Evolutionary conservation across 2,888 invertebrate species (phyloP), one percentile per base, ranked within the genome.

Genomic region (Polyploca ridens): DNA sequence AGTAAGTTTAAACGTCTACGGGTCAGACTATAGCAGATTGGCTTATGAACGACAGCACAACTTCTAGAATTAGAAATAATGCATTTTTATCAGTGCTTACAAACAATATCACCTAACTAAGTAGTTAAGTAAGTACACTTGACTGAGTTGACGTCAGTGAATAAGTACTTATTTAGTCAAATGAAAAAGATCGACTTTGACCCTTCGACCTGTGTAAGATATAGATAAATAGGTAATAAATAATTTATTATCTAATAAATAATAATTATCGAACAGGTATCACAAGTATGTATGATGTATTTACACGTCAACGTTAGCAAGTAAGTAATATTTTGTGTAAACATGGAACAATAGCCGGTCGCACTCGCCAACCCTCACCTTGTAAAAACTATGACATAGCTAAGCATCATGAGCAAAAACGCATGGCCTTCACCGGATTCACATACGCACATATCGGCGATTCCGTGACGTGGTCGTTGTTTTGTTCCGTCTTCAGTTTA

Each of bases 401-500:
- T 4, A 16, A 3, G 19, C 8, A 19, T 54, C 3, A 19, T 54
- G 10, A 19, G 10, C 10, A 54, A 19, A 54, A 54, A 19, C 10
- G 19, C 16, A 6, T 10, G 54, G 19, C 54, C 54, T 54, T 54
- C 54, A 5, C n/a, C 14, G 19, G 54, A 54, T 54, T 10, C 16
- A 54, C 54, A 54, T 54, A 54, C 19, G 54, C 54, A 54, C 10
- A 54, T 54, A 54, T 54, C 19, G 54, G 19, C 19, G 54, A 54
- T 16, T 54, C 19, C 16, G 54, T 19, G 54, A 19, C 19, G 54
- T 19, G 3, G 19, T 19, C 8, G 8, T 54, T 27, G 27, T 27
- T 27, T 27, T 27, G 27, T 27, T 54, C 54, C 54, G 54, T 10
- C 54, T 54, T n/a, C 3, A 10, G 19, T 3, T 54, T 5, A 3